Evolutionary conservation across 2,888 invertebrate species (phyloP).

Genomic region (Scaptodrosophila latifasciaeformis): DNA sequence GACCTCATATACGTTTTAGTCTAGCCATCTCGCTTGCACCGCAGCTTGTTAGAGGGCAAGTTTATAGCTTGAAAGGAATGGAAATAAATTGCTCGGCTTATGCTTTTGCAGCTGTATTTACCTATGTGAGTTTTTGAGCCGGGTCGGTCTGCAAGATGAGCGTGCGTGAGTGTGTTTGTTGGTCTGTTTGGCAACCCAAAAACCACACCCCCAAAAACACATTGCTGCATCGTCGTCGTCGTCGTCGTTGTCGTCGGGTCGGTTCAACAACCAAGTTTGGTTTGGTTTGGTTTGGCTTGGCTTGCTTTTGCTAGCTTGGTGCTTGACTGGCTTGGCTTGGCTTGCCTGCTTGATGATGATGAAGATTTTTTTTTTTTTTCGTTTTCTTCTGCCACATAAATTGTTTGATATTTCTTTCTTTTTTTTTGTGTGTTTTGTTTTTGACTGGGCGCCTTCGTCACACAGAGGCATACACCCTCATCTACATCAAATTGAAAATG

Average conservation of each 20-base stretch:
- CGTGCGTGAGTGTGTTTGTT: conserved; percentile 4
- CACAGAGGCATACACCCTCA: not conserved
- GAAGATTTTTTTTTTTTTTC: not conserved
- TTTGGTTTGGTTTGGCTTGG: no score
- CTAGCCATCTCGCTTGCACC: conserved; percentile 19
- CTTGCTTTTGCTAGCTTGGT: no score
- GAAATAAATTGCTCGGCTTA: no score
- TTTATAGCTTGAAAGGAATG: not conserved
- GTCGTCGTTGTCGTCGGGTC: not conserved
- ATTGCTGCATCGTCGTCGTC: conserved; percentile 4
- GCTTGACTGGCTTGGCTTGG: no score
- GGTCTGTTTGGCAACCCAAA: conserved; percentile 16
- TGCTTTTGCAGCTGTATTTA: conserved; percentile 53
- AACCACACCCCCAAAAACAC: conserved; percentile 61
- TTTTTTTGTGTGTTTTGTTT: not conserved
- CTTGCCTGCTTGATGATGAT: no score
- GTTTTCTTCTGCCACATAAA: conserved; percentile 1
- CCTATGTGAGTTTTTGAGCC: conserved; percentile 58
- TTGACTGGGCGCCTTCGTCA: not conserved
- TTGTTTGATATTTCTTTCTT: conserved; percentile 37
- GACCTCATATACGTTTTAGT: not conserved
- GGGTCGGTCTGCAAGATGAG: conserved; percentile 20
- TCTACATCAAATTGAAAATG: not conserved
- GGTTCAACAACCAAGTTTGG: conserved; percentile 27
- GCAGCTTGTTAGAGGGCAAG: not conserved